Evolutionary conservation across 1,140 invertebrate species (phyloP), one percentile per base, ranked within the genome.

Genomic region (Rhagoletis pomonella): DNA sequence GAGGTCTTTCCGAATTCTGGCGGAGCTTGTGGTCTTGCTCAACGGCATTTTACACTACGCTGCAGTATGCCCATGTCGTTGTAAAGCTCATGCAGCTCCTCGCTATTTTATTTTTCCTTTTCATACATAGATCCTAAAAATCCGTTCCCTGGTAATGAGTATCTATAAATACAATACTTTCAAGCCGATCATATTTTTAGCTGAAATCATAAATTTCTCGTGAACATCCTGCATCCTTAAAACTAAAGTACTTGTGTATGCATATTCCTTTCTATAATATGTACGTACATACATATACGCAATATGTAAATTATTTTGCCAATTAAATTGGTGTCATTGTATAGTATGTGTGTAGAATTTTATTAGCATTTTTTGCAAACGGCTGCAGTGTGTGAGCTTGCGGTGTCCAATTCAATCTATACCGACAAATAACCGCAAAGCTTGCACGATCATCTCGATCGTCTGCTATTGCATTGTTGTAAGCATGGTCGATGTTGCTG

Each of bases 361-460:
- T 29, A 29, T 5, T 55, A 55, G 50, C 55, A n/a, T 58, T 81
- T 19, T 2, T 81, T 81, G 73, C 5, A 50, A 58, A n/a, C 73
- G 47, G 4, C 73, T 81, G n/a, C 12, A 55, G 47, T 81, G 73
- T 81, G n/a, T 81, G 73, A 81, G 47, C 73, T 55, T 81, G 44
- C 47, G 73, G 73, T 81, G 73, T 81, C 73, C 73, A 81, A 81
- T 81, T 81, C 73, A 81, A 81, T 81, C 73, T 81, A 81, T 81
- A 81, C 47, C 73, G 47, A 81, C 73, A 81, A 81, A 81, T 81
- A 81, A 81, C 73, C 73, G 47, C 73, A 81, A 81, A 81, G n/a
- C 73, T 81, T 81, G 73, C 73, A 81, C 73, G 73, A 81, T 81
- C 73, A 81, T 81, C 73, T 81, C 73, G 73, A 81, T 81, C 73